These are phyloP conservation scores for Myxocyprinus asiaticus DNA, from an alignment of 2,113 vertebrate genomes.

Conservation along the genomic window DNA sequence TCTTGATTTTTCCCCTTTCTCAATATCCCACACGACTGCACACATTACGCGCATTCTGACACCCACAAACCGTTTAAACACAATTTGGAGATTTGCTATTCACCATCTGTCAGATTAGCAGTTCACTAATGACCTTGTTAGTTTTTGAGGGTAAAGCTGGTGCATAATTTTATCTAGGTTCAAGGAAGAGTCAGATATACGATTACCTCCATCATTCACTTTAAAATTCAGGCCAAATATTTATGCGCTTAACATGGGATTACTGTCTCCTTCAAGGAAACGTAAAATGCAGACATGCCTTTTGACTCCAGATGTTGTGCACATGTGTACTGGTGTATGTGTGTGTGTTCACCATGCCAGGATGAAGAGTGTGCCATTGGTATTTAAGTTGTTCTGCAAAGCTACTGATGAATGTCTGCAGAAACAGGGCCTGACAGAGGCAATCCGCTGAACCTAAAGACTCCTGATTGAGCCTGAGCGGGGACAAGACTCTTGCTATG, in stretches of 20 bases:
- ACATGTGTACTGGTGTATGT: constrained; percentile 46
- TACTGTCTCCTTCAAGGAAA: constrained; percentile 55
- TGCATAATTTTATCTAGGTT: constrained; percentile 16
- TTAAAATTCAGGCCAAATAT: constrained; percentile 38
- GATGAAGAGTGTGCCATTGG: constrained; percentile 37
- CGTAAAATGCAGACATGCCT: constrained; percentile 61
- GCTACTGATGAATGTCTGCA: constrained; percentile 62
- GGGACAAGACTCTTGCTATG: not conserved
- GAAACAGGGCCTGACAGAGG: constrained; percentile 58
- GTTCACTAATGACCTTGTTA: constrained; percentile 37
- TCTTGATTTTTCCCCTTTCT: no score
- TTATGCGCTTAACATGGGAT: constrained; percentile 53
- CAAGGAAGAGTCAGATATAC: constrained; percentile 3
- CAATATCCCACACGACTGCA: no score
- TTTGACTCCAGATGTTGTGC: constrained; percentile 53
- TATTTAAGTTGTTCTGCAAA: constrained; percentile 45
- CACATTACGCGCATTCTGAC: not conserved
- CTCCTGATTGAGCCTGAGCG: constrained; percentile 32
- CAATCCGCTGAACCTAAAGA: constrained; percentile 25
- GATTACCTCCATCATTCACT: not conserved
- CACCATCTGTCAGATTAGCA: constrained; percentile 48
- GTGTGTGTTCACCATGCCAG: constrained; percentile 30
- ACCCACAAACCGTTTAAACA: constrained; percentile 26
- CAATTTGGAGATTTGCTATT: constrained; percentile 26
- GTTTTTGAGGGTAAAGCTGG: constrained; percentile 29